These are phyloP conservation scores for Formica aserva DNA, from an alignment of 2,888 invertebrate genomes.

Conservation along the genomic window DNA sequence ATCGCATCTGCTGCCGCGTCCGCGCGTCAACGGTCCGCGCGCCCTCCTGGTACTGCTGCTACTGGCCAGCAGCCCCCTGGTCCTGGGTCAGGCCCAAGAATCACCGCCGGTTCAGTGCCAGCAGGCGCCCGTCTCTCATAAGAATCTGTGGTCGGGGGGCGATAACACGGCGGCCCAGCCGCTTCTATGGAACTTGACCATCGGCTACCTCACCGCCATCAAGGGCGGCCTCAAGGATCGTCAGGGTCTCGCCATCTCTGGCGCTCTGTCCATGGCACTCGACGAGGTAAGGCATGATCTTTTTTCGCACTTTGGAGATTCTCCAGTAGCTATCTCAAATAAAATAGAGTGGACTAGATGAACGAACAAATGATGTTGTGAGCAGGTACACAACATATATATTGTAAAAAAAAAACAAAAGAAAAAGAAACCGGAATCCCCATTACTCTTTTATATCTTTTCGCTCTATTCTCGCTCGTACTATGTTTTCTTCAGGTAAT, in stretches of 20 bases:
- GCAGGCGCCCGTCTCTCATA: constrained; percentile 55
- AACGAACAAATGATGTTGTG: not conserved
- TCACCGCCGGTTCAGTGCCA: constrained; percentile 58
- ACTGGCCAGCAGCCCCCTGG: constrained; percentile 85
- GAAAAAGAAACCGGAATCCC: not conserved
- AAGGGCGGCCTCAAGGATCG: constrained; percentile 92
- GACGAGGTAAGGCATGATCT: constrained; percentile 88
- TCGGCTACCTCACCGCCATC: constrained; percentile 95
- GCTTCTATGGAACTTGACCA: constrained; percentile 87
- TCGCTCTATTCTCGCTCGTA: not conserved
- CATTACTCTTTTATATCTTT: not conserved
- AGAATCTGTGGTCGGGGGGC: constrained; percentile 49
- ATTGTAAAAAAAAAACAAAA: not conserved
- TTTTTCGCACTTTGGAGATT: not conserved
- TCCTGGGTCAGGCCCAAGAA: constrained; percentile 73
- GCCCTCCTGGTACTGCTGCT: constrained; percentile 88
- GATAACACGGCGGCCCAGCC: constrained; percentile 64
- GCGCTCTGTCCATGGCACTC: constrained; percentile 95
- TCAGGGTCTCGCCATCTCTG: constrained; percentile 95
- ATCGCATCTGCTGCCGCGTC: constrained; percentile 88
- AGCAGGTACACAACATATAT: not conserved
- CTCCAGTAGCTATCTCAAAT: not conserved
- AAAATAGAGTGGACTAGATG: not conserved
- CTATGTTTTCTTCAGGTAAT: not conserved
- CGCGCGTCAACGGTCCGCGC: constrained; percentile 86